Percentiles rank a stretch among this genome's conserved stretches.
Conservation (phyloP, 2,888 invertebrate genomes). For the Hanleya hanleyi region DNA sequence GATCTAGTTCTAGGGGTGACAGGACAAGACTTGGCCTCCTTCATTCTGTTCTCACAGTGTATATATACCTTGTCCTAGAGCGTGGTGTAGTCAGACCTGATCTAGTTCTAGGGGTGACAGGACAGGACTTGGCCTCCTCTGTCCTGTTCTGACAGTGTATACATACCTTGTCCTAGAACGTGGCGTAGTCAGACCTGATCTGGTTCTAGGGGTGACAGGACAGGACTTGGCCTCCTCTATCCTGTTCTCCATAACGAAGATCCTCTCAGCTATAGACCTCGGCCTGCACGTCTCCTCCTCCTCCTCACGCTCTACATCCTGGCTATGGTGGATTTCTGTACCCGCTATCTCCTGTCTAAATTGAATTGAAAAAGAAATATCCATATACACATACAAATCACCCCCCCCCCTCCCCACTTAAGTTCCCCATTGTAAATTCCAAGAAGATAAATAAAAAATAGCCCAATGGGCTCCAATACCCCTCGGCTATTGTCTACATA, state of each 20-base stretch:
- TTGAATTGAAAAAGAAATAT: too few relatives aligned
- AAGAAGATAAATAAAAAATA: too few relatives aligned
- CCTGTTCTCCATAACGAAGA: constrained; percentile 84
- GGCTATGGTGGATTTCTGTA: constrained; percentile 12
- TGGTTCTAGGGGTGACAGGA: constrained; percentile 49
- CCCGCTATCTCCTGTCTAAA: background rate
- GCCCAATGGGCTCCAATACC: too few relatives aligned
- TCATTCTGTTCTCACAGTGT: constrained; percentile 86
- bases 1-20: constrained; percentile 53
- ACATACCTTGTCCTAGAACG: background rate
- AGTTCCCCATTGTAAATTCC: too few relatives aligned
- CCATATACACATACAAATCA: too few relatives aligned
- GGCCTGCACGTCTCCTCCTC: constrained; percentile 23
- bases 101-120: constrained; percentile 49
- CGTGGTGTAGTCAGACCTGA: constrained; percentile 42
- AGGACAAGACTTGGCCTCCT: constrained; percentile 75
- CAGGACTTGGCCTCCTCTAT: constrained; percentile 78
- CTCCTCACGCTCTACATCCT: constrained; percentile 38
- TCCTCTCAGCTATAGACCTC: constrained; percentile 61
- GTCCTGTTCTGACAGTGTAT: constrained; percentile 78
- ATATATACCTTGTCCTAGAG: background rate
- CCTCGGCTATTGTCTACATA: too few relatives aligned
- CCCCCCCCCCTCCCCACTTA: too few relatives aligned
- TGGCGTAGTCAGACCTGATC: constrained; percentile 44
- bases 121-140: constrained; percentile 76